Evolutionary conservation across 64 coral and sea anemone species (phyloP), one percentile per base, ranked within the genome.

Genomic region (Montipora cactus): DNA sequence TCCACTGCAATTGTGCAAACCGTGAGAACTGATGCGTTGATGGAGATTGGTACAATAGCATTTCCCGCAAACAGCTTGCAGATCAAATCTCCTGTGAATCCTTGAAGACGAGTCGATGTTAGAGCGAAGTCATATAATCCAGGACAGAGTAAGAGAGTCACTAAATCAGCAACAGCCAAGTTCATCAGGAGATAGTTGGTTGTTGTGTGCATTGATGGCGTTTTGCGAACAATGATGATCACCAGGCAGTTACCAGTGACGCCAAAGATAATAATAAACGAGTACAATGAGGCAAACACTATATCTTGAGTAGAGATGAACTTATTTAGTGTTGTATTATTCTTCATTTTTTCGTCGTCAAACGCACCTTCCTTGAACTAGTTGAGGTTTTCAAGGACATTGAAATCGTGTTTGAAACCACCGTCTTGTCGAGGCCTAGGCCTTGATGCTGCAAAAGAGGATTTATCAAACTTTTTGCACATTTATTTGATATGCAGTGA

Each of bases 181-280:
- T 92, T 92, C 62, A 87, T 11, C 28, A 92, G 70, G 16, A 92
- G 57, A 78, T 87, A 87, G 71, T 92, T 92, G 4, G 90, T 92
- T 18, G 90, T 87, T 3, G 90, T 92, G 71, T 77, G 79, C 90
- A 92, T 92, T 8, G 90, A 81, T 46, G 79, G 68, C 4, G 57
- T 92, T 8, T 81, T 80, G 20, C 90, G 47, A 50, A 92, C 81
- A 2, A 92, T 78, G 1, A 53, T 78, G 11, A 92, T 77, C 0
- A 92, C 51, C 4, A 86, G 21, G 6, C 12, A 5, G 81, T 92
- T 92, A 0, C 90, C 90, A 0, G 75, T 28, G 13, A 92, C 57
- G 8, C 90, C 90, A 0, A 53, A 53, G 15, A 92, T 5, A 47
- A 92, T 81, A 12, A 92, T 86, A 6, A n/a, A 5, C 58, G 90